Evolutionary conservation across 2,113 vertebrate species (phyloP).

Genomic region (Platysternon megacephalum): DNA sequence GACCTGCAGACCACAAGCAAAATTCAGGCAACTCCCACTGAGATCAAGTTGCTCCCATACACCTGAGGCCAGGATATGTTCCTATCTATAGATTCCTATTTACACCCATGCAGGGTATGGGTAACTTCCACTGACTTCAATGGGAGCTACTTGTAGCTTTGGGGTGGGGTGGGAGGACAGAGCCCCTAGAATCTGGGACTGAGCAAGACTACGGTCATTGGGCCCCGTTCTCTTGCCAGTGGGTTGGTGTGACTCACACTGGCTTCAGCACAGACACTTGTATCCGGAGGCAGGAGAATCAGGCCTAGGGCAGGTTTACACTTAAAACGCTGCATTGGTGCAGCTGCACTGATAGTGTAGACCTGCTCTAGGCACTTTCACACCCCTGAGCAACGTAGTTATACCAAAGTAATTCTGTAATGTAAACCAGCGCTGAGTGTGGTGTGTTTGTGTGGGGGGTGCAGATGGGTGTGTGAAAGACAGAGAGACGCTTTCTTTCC

Average conservation of each 20-base stretch:
- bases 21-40: not conserved
- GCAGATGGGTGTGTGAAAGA: not conserved
- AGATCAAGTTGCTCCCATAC: not conserved
- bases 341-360: too few species aligned
- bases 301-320: conserved; percentile 15
- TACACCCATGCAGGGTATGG: not conserved
- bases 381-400: too few species aligned
- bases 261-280: not conserved
- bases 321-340: not conserved
- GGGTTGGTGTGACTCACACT: accelerated
- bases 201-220: not conserved
- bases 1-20: not conserved
- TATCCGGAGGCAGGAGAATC: not conserved
- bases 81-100: not conserved
- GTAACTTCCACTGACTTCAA: not conserved
- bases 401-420: too few species aligned
- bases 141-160: not conserved
- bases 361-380: too few species aligned
- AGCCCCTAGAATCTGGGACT: not conserved
- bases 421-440: not conserved
- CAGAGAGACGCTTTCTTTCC: not conserved
- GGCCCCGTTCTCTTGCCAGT: not conserved
- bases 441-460: not conserved
- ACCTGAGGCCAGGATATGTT: not conserved
- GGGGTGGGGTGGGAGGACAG: not conserved